Conservation (phyloP, 2,797 vertebrate species). For the Pseudotriccus pelzelni region DNA sequence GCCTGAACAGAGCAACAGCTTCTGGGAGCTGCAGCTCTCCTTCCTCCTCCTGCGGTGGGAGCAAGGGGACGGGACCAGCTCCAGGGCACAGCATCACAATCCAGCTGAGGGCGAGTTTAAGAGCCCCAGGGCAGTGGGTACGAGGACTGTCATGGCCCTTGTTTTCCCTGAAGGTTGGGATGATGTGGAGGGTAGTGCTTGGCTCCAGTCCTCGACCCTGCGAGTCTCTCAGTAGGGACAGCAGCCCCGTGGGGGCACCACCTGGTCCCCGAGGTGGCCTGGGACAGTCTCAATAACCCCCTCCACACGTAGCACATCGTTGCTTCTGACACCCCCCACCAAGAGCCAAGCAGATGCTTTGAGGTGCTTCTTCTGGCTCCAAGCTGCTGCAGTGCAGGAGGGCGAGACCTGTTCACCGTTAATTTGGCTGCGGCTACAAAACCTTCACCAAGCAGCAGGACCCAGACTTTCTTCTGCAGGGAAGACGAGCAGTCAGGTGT, state of each 20-base stretch:
- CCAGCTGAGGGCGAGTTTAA: neutral
- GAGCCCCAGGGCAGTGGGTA: neutral
- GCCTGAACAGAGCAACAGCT: neutral
- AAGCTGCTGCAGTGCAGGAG: neutral
- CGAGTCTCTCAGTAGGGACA: neutral
- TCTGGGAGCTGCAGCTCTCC: neutral
- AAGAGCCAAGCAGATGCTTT: neutral
- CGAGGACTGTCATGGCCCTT: neutral
- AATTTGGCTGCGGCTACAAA: neutral
- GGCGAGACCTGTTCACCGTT: rapidly evolving
- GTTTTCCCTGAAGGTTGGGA: neutral
- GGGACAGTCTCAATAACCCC: rapidly evolving
- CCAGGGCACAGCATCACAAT: neutral
- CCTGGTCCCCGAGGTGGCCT: rapidly evolving
- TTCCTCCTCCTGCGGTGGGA: neutral
- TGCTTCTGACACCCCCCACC: neutral
- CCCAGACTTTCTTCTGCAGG: neutral
- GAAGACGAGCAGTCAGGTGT: neutral
- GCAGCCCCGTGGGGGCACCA: neutral
- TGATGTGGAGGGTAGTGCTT: neutral
- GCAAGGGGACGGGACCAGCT: neutral
- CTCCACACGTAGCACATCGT: neutral
- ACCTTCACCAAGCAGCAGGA: rapidly evolving
- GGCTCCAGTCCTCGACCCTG: neutral
- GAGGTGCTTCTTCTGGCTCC: neutral